Percentiles rank a stretch among this genome's conserved stretches.
Evolutionary conservation across 2,113 vertebrate species (phyloP).

Genomic region (Blennius ocellaris): DNA sequence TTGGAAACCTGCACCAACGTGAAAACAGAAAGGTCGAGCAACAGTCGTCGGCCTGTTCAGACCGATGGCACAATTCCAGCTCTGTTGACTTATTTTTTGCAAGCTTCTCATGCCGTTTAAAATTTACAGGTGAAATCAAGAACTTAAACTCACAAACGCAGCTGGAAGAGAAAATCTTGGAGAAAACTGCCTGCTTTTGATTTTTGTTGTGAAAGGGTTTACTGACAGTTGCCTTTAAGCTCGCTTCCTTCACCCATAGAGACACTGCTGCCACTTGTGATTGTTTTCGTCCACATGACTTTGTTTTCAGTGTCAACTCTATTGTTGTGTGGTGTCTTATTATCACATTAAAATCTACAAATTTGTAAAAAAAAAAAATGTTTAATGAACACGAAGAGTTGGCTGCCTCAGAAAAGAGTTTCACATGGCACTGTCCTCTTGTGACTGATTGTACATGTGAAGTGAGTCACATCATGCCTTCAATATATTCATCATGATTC

Average conservation of each 20-base stretch:
- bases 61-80: constrained; percentile 35
- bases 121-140: constrained; percentile 18
- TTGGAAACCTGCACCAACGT: constrained; percentile 19
- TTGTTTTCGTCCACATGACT: not conserved
- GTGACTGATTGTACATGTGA: constrained; percentile 10
- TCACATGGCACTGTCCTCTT: constrained; percentile 2
- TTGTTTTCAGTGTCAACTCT: no score
- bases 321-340: no score
- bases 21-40: constrained; percentile 20
- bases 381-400: not conserved
- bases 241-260: constrained; percentile 29
- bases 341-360: not conserved
- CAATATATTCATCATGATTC: constrained; percentile 5
- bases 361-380: not conserved
- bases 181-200: constrained; percentile 19
- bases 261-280: constrained; percentile 9
- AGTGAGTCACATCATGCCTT: constrained; percentile 24
- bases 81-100: constrained; percentile 18
- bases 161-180: constrained; percentile 14
- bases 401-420: constrained; percentile 10
- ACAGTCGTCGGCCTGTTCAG: constrained; percentile 36
- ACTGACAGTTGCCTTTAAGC: constrained; percentile 25
- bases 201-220: constrained; percentile 41
- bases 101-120: constrained; percentile 32
- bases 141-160: constrained; percentile 15